A percentile compares a stretch with the other conserved stretches of the same genome.
phyloP scores from a whole-genome alignment of 2,888 invertebrate genomes.

The Macrosiphum euphorbiae region DNA sequence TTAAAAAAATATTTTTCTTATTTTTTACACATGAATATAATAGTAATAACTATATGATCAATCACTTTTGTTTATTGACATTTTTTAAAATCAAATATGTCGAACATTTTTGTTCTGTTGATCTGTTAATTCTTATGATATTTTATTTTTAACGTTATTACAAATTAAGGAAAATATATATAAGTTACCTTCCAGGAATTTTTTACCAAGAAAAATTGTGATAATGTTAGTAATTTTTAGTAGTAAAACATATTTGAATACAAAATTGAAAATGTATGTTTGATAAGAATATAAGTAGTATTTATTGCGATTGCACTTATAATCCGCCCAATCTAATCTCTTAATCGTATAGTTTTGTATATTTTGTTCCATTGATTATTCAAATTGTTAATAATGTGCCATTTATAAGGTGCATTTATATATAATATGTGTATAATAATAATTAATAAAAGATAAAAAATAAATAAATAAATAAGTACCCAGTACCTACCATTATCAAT shows the following conservation, averaged over 20 bases:
- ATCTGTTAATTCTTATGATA: slow-evolving; percentile 53
- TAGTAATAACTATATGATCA: slow-evolving; percentile 22
- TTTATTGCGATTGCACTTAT: slow-evolving; percentile 26
- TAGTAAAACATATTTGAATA: slow-evolving; percentile 42
- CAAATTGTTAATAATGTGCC: slow-evolving; percentile 1
- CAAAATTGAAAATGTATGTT: slow-evolving; percentile 39
- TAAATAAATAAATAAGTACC: background rate
- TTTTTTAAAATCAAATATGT: slow-evolving; percentile 33
- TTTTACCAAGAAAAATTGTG: slow-evolving; percentile 64
- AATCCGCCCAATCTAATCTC: slow-evolving; percentile 55
- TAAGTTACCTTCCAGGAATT: slow-evolving; percentile 63
- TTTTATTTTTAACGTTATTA: slow-evolving; percentile 57
- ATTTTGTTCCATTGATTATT: slow-evolving; percentile 16
- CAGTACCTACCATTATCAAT: background rate
- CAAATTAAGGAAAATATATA: slow-evolving; percentile 51
- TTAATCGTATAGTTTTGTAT: slow-evolving; percentile 30
- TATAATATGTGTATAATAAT: background rate
- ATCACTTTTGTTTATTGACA: background rate
- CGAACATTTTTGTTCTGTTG: slow-evolving; percentile 32
- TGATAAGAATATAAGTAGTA: slow-evolving; percentile 47
- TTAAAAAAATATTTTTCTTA: background rate
- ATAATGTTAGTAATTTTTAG: slow-evolving; percentile 55
- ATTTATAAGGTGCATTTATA: background rate
- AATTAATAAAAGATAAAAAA: background rate
- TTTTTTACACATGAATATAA: slow-evolving; percentile 6